Conservation (phyloP, 2,797 vertebrate genomes). For the Phalanger gymnotis region DNA sequence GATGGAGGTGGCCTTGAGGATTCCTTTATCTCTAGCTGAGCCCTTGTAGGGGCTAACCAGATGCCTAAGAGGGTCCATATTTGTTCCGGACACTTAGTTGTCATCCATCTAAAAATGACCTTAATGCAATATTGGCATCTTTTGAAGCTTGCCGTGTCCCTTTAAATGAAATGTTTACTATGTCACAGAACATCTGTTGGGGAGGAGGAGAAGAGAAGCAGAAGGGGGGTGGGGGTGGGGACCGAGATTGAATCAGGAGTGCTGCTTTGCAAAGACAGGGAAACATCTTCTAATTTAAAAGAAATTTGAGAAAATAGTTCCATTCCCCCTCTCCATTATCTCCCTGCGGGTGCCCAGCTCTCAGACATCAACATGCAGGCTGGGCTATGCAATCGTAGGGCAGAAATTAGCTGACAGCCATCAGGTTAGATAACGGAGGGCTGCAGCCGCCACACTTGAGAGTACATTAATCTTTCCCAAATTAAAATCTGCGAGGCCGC, state of each 20-base stretch:
- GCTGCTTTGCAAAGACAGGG: constrained; percentile 80
- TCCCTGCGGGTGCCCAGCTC: constrained; percentile 76
- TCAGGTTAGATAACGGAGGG: constrained; percentile 91
- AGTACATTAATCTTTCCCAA: constrained; percentile 99
- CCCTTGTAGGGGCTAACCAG: constrained; percentile 59
- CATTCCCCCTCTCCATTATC: constrained; percentile 85
- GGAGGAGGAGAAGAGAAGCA: constrained; percentile 39
- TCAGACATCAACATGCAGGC: constrained; percentile 86
- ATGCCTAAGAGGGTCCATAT: constrained; percentile 66
- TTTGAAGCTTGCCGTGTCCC: constrained; percentile 82
- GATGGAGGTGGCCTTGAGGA: constrained; percentile 43
- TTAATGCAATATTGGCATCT: constrained; percentile 81
- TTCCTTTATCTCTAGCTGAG: constrained; percentile 14
- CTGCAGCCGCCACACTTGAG: constrained; percentile 90
- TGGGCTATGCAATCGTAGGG: constrained; percentile 86
- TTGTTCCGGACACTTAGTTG: constrained; percentile 76
- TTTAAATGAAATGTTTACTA: constrained; percentile 86
- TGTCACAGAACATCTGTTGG: constrained; percentile 81
- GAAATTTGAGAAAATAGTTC: constrained; percentile 90
- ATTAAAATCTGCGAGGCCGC: constrained; percentile 95
- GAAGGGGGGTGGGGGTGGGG: neutral
- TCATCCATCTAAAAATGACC: constrained; percentile 79
- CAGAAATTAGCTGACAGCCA: constrained; percentile 93
- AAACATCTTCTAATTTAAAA: constrained; percentile 90
- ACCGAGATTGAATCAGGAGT: constrained; percentile 81